A percentile compares a stretch with the other conserved stretches of the same genome.
Evolutionary conservation across 2,888 invertebrate species (phyloP).

Genomic region (Theristus sp.): DNA sequence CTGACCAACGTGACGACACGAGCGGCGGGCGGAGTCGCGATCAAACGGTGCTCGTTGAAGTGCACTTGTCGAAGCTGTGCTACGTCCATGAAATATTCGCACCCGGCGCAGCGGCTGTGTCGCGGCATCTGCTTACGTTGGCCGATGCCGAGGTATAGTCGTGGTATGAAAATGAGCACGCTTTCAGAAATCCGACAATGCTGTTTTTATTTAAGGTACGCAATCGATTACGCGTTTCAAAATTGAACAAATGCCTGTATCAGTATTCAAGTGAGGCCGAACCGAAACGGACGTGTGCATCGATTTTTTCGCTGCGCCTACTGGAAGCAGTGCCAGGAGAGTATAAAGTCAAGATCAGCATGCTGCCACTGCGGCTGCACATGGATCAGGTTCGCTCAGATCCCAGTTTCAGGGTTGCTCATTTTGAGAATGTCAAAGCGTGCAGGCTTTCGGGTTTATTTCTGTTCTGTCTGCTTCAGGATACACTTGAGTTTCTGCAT

Average conservation of each 20-base stretch:
- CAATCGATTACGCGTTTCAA: constrained; percentile 64
- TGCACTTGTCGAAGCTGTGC: constrained; percentile 61
- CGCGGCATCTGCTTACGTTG: constrained; percentile 60
- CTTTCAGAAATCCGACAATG: neutral
- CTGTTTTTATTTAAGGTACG: constrained; percentile 48
- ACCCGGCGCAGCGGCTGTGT: constrained; percentile 33
- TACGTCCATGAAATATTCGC: constrained; percentile 78
- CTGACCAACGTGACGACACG: constrained; percentile 11
- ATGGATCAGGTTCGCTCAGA: constrained; percentile 67
- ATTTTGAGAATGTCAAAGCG: too few species aligned
- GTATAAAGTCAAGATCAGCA: constrained; percentile 18
- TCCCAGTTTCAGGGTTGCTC: too few species aligned
- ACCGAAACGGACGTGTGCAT: constrained; percentile 16
- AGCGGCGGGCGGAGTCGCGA: constrained; percentile 56
- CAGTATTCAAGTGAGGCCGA: constrained; percentile 37
- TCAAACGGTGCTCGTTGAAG: constrained; percentile 59
- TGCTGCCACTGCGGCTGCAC: constrained; percentile 73
- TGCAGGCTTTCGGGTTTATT: too few species aligned
- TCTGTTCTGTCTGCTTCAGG: constrained; percentile 39
- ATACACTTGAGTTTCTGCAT: constrained; percentile 70
- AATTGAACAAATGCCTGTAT: constrained; percentile 71
- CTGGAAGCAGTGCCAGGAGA: constrained; percentile 17
- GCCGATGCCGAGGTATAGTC: constrained; percentile 43
- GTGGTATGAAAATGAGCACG: neutral
- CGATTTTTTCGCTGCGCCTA: constrained; percentile 16